phyloP scores from a whole-genome alignment of 2,797 vertebrate species.

The Myotis vivesi region DNA sequence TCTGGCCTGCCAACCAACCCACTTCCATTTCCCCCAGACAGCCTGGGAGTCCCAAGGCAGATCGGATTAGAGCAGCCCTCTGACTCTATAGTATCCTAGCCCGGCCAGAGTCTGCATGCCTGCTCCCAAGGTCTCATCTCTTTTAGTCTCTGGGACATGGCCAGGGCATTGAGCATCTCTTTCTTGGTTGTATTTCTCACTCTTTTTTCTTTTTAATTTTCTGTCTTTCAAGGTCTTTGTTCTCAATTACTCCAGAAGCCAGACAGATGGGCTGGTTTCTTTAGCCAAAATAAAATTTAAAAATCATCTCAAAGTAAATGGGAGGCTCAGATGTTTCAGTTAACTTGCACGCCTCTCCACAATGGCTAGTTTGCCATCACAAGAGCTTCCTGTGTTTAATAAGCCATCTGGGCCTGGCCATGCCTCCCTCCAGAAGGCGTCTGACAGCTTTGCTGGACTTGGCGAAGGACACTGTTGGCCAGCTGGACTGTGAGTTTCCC shows the following conservation, averaged over 20 bases:
- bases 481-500: neutral
- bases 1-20: no score
- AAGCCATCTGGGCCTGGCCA: slow-evolving; percentile 29
- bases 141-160: neutral
- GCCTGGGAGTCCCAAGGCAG: neutral
- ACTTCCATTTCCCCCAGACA: accelerated
- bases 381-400: neutral
- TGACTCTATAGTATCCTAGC: neutral
- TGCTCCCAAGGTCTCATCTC: neutral
- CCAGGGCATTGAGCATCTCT: neutral
- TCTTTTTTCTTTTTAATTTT: neutral
- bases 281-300: slow-evolving; percentile 58
- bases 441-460: slow-evolving; percentile 40
- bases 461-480: neutral
- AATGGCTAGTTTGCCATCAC: neutral
- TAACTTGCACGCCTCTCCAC: neutral
- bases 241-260: slow-evolving; percentile 55
- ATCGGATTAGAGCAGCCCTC: neutral
- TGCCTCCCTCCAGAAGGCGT: neutral
- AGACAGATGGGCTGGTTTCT: slow-evolving; percentile 65
- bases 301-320: slow-evolving; percentile 41
- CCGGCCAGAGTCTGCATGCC: neutral
- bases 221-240: slow-evolving; percentile 45
- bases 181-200: neutral
- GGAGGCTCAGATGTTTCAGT: slow-evolving; percentile 32